phyloP scores from a whole-genome alignment of 2,888 invertebrate genomes.

The Nomada fucata region DNA sequence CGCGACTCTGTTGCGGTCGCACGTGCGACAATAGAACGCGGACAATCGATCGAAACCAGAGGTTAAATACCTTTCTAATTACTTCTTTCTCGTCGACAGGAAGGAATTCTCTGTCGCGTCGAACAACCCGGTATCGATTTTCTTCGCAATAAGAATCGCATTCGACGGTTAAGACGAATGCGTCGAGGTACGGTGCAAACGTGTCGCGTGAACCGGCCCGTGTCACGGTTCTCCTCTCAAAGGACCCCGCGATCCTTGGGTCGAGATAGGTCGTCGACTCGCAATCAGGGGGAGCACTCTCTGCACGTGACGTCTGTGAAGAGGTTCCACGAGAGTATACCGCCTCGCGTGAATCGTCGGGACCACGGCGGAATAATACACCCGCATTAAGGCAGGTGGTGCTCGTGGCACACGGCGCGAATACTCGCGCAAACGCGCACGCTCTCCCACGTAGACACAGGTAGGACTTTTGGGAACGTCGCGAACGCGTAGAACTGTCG shows the following conservation, averaged over 20 bases:
- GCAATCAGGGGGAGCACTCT: conserved; percentile 1
- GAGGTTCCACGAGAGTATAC: conserved; percentile 29
- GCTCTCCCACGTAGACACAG: conserved; percentile 2
- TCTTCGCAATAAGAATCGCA: not conserved
- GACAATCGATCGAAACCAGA: too few species aligned
- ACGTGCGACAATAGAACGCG: too few species aligned
- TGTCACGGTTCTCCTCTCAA: conserved; percentile 7
- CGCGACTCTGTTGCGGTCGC: too few species aligned
- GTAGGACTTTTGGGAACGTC: not conserved
- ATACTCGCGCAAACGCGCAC: conserved; percentile 36
- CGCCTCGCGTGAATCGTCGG: conserved; percentile 57
- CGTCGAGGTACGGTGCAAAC: not conserved
- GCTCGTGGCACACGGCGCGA: not conserved
- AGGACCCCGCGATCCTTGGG: conserved; percentile 16
- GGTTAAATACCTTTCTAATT: too few species aligned
- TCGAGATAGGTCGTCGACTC: conserved; percentile 20
- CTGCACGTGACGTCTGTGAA: conserved; percentile 56
- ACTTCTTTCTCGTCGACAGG: too few species aligned
- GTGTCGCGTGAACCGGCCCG: not conserved
- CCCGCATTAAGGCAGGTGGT: conserved; percentile 67
- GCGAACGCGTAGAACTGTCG: not conserved
- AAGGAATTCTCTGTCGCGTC: not conserved
- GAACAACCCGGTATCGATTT: not conserved
- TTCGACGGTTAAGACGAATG: conserved; percentile 2
- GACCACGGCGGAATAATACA: conserved; percentile 63